These are phyloP conservation scores for Folsomia candida DNA, from an alignment of 2,888 invertebrate species.

Conservation along the genomic window DNA sequence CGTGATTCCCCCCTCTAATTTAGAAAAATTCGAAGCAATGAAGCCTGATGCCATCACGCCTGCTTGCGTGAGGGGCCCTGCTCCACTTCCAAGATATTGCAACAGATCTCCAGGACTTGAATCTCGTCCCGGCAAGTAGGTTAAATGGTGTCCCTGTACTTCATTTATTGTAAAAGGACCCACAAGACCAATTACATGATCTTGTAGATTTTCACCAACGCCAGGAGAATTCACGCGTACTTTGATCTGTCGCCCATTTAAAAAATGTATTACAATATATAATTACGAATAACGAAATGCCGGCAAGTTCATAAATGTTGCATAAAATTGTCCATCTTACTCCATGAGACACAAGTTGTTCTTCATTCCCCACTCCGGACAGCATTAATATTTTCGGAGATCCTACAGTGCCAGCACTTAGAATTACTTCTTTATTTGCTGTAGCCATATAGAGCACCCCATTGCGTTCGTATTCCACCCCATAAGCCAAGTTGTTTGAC, in stretches of 20 bases:
- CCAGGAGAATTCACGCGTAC: slow-evolving; percentile 34
- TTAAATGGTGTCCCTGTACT: slow-evolving; percentile 18
- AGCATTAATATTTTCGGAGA: slow-evolving; percentile 31
- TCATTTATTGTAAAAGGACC: slow-evolving; percentile 35
- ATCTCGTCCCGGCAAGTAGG: slow-evolving; percentile 37
- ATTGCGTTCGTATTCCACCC: slow-evolving; percentile 40
- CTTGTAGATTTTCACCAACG: slow-evolving; percentile 38
- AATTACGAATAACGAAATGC: too few relatives aligned
- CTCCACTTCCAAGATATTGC: slow-evolving; percentile 25
- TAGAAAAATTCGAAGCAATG: slow-evolving; percentile 27
- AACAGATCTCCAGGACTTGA: slow-evolving; percentile 24
- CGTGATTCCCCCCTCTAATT: slow-evolving; percentile 4
- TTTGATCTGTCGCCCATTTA: slow-evolving; percentile 34
- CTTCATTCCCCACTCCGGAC: slow-evolving; percentile 30
- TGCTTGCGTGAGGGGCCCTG: slow-evolving; percentile 34
- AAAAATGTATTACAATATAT: too few relatives aligned
- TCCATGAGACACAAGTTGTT: slow-evolving; percentile 23
- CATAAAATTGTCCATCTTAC: slow-evolving; percentile 17
- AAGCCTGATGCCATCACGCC: slow-evolving; percentile 39
- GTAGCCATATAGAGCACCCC: slow-evolving; percentile 15
- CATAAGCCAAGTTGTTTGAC: slow-evolving; percentile 37
- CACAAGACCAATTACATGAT: slow-evolving; percentile 23
- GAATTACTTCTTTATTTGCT: slow-evolving; percentile 38
- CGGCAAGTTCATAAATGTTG: background rate
- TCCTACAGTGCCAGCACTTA: slow-evolving; percentile 37